phyloP scores from a whole-genome alignment of 2,888 invertebrate genomes.

The Eremobia ochroleuca region DNA sequence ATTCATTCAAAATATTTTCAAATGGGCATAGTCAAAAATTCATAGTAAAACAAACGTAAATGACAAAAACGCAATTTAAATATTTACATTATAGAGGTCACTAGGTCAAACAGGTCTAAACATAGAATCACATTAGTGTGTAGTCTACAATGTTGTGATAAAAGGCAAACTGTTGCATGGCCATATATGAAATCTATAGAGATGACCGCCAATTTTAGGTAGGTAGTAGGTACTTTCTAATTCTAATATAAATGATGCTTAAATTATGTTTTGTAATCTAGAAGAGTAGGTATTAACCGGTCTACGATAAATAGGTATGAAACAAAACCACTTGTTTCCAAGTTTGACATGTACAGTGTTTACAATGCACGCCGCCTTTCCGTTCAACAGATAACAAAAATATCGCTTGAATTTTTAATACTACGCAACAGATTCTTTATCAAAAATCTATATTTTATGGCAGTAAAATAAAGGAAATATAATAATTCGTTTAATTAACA shows the following conservation, averaged over 20 bases:
- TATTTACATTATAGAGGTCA: slow-evolving; percentile 23
- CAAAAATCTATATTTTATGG: not conserved
- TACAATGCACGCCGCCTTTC: slow-evolving; percentile 56
- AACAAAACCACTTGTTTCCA: slow-evolving; percentile 41
- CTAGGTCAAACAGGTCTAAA: slow-evolving; percentile 29
- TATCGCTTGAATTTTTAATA: not conserved
- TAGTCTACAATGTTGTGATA: not conserved
- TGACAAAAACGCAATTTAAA: slow-evolving; percentile 1
- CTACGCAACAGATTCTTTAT: not conserved
- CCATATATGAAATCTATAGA: not conserved
- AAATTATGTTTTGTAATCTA: not conserved
- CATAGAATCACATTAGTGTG: not conserved
- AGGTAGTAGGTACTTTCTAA: not conserved
- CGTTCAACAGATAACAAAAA: slow-evolving; percentile 58
- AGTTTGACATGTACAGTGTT: slow-evolving; percentile 61
- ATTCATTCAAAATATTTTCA: not conserved
- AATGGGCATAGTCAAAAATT: not conserved
- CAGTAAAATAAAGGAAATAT: slow-evolving; percentile 19
- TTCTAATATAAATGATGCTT: not conserved
- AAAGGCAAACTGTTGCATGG: not conserved
- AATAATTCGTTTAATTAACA: not conserved
- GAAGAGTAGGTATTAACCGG: not conserved
- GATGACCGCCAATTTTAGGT: not conserved
- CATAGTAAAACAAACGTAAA: not conserved
- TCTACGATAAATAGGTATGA: not conserved